phyloP scores from a whole-genome alignment of 2,113 vertebrate genomes.

The Sphyrna mokarran region DNA sequence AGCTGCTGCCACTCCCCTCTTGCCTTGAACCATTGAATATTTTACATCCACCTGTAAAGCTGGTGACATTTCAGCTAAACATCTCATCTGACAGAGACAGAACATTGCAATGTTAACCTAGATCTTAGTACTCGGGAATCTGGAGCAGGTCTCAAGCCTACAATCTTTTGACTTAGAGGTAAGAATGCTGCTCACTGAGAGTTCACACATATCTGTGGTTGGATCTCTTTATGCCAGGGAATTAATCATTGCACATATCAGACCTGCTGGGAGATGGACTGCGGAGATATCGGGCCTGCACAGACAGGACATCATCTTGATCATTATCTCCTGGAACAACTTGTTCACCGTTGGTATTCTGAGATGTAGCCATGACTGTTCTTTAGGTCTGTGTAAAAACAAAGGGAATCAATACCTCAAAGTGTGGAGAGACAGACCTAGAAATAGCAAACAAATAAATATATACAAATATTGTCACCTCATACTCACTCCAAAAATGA shows the following conservation, averaged over 20 bases:
- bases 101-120: not conserved
- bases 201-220: not conserved
- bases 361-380: slow-evolving; percentile 66
- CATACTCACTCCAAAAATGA: not conserved
- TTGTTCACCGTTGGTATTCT: slow-evolving; percentile 53
- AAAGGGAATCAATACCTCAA: not conserved
- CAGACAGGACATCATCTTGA: slow-evolving; percentile 46
- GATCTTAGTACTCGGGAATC: not conserved
- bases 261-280: slow-evolving; percentile 79
- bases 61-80: not conserved
- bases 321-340: slow-evolving; percentile 57
- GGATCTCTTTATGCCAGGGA: not conserved
- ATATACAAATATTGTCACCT: not conserved
- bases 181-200: not conserved
- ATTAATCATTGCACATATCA: not conserved
- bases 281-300: slow-evolving; percentile 84
- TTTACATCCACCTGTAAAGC: not conserved
- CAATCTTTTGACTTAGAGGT: not conserved
- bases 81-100: not conserved
- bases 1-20: too few species aligned
- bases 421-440: not conserved
- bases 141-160: not conserved
- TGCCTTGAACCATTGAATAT: not conserved
- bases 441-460: not conserved
- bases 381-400: not conserved